Base-by-base conservation (phyloP, 2,888 invertebrate genomes). In the Ophraella communa region DNA sequence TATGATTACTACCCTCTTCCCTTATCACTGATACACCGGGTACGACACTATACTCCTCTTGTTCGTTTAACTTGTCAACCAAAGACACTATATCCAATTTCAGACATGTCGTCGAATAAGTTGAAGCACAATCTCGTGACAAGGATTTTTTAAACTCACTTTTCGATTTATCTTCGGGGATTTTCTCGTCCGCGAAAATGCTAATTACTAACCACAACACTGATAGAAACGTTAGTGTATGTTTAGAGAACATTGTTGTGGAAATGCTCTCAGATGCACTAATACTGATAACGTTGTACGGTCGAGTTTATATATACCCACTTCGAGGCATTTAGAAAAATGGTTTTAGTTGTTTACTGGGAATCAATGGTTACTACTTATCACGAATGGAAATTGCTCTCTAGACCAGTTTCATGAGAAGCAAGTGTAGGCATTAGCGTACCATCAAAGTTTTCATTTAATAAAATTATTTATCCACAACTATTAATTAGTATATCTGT, bases 41-140 rank as follows among this genome's bases (percentile, higher is more conserved):
- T 7, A 92, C 76, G 10, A 94, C 85, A 66, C 85, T 86, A 4
- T 91, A 85, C 78, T 91, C 88, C 73, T 89, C 87, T 70, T 88
- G 87, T 76, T 90, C 89, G 71, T 90, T 88, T 30, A 93, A 77
- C 52, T 89, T 88, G 77, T 93, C 93, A 68, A 94, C 85, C 75
- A 93, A 88, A 3, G 90, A 90, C 1, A 92, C 87, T 49, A 91
- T 87, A 74, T 93, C 92, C 66, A 93, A 83, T 78, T 93, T 94
- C 39, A 93, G 82, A 76, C 94, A 94, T 77, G 91, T 91, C 21
- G 89, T 84, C 78, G 89, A 91, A 74, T 89, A 88, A 0, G 84
- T 82, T 21, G 84, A 84, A 39, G 83, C 83, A 78, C 90, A 90
- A 68, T 86, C 86, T 51, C 80, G 75, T 10, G 83, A 78, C 35